Evolutionary conservation across 2,888 invertebrate genomes (phyloP).

Genomic region (Tromatobia lineatoria): DNA sequence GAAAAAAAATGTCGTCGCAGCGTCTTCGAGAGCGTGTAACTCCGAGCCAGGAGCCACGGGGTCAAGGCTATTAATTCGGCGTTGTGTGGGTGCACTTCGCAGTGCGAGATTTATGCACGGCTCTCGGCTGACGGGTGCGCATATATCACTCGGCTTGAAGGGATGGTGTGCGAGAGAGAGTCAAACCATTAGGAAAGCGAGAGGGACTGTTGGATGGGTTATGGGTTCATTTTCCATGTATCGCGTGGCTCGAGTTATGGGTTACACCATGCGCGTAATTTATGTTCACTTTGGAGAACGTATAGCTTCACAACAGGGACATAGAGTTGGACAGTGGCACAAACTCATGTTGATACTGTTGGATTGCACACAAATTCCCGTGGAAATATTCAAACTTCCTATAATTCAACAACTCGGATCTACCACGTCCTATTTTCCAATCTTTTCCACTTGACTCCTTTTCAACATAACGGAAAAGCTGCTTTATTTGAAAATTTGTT

Average conservation of each 20-base stretch:
- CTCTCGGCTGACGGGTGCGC: conserved; percentile 77
- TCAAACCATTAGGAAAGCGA: conserved; percentile 62
- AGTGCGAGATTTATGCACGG: conserved; percentile 78
- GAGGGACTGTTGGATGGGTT: conserved; percentile 72
- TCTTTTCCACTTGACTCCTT: neutral
- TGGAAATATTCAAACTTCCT: conserved; percentile 28
- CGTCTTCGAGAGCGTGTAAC: conserved; percentile 57
- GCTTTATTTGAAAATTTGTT: neutral
- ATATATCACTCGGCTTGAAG: conserved; percentile 73
- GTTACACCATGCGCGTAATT: conserved; percentile 75
- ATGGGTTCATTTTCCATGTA: conserved; percentile 79
- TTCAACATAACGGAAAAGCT: neutral
- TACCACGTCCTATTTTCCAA: neutral
- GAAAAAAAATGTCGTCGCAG: conserved; percentile 38
- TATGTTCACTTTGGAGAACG: conserved; percentile 66
- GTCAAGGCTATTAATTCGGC: conserved; percentile 79
- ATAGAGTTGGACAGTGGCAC: conserved; percentile 14
- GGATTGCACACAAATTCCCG: conserved; percentile 47
- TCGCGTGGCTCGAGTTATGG: conserved; percentile 78
- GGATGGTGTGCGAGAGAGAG: conserved; percentile 12
- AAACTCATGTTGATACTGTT: conserved; percentile 17
- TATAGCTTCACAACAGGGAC: conserved; percentile 46
- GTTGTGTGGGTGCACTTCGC: conserved; percentile 75
- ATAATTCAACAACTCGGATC: neutral
- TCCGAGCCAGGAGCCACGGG: conserved; percentile 68